phyloP scores from a whole-genome alignment of 2,888 invertebrate species.

The Rhodophaea formosa region DNA sequence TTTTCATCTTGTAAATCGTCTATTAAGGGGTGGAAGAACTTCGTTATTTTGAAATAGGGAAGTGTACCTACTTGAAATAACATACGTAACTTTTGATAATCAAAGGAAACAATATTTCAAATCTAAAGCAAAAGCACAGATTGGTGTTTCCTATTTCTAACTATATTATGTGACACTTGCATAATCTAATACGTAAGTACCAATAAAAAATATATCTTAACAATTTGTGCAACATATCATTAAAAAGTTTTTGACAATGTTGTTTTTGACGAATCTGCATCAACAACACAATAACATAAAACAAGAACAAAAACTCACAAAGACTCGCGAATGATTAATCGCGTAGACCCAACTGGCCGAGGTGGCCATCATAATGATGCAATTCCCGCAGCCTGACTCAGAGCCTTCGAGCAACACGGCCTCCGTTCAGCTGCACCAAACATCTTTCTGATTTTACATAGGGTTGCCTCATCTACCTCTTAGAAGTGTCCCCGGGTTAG shows the following conservation, averaged over 20 bases:
- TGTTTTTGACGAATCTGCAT: neutral
- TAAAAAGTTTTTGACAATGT: neutral
- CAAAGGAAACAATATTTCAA: too few species aligned
- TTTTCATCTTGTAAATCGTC: too few species aligned
- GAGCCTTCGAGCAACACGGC: conserved; percentile 28
- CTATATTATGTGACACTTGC: too few species aligned
- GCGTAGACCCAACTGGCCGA: neutral
- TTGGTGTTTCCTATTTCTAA: too few species aligned
- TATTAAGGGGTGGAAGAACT: too few species aligned
- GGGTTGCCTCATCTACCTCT: neutral
- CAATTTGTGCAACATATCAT: neutral
- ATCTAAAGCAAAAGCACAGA: too few species aligned
- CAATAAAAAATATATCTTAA: too few species aligned
- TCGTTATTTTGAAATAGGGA: too few species aligned
- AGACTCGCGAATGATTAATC: conserved; percentile 1
- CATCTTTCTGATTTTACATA: conserved; percentile 42
- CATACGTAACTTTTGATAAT: too few species aligned
- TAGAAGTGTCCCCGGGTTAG: too few species aligned
- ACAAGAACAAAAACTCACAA: conserved; percentile 3
- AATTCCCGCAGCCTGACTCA: conserved; percentile 50
- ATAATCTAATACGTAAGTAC: too few species aligned
- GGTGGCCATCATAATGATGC: conserved; percentile 38
- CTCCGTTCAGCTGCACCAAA: conserved; percentile 32
- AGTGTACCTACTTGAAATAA: too few species aligned
- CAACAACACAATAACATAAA: neutral